Base-by-base conservation (phyloP, 2,888 invertebrate genomes). In the Yponomeuta cagnagella region DNA sequence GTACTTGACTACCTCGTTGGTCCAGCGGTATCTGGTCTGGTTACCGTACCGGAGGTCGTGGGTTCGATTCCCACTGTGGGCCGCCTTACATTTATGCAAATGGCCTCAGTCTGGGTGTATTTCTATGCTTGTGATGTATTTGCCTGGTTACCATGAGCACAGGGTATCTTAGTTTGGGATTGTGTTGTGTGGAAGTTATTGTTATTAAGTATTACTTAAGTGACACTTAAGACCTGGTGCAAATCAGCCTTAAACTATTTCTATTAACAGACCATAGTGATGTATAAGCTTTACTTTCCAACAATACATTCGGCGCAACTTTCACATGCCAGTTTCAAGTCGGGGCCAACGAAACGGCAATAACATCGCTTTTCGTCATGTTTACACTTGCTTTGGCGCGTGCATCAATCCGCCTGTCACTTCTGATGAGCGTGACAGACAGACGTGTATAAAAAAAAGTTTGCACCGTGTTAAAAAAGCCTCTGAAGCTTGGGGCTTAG, bases 401-500 rank as follows among this genome's bases (percentile, higher is more conserved):
- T 65, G 74, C 79, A 81, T 81, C 77, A 79, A 80, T 81, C 77
- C 77, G 73, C 75, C 77, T 80, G 78, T 81, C 77, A 74, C 77
- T 71, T 71, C 70, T 75, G 80, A 82, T 82, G 74, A 70, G 73
- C 70, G 76, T 76, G 77, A 76, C 76, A 73, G 74, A 74, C 72
- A 73, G 72, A 68, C 68, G 9, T 37, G 68, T 48, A 68, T 10
- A 9, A 23, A 15, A 48, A 68, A 15, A 15, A 15, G 37, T n/a
- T 6, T 48, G n/a, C 37, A 23, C 43, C 10, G 23, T 31, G 9
- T 48, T 68, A 37, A 68, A 12, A 48, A 23, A 43, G 68, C 43
- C 23, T 10, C 12, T 65, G 4, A 31, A 31, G 10, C n/a, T 6
- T n/a, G 9, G 33, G 43, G 23, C 6, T 48, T 68, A 68, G 48